Evolutionary conservation across 64 coral and sea anemone genomes (phyloP), one percentile per base, ranked within the genome.

Genomic region (Stylophora pistillata): DNA sequence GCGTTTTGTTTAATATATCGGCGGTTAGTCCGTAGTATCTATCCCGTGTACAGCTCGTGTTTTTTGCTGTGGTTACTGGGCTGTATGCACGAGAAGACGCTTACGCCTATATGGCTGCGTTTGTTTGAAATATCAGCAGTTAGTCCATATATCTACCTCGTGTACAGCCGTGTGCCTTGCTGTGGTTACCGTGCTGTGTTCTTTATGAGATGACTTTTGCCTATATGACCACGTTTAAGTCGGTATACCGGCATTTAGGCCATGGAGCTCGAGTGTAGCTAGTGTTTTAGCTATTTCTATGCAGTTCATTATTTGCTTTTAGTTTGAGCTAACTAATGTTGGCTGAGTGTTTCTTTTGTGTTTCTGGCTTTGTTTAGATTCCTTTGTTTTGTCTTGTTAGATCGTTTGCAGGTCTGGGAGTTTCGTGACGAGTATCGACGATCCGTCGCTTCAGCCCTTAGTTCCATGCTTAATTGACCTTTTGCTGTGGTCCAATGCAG

Each of bases 401-500:
- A 86, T 71, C 41, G 86, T 23, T 91, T 91, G 72, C 81, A 77
- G 72, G n/a, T 41, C 33, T 13, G 73, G 89, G 13, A 61, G 52
- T 16, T 91, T 91, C 57, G 47, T 73, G 30, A n/a, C 15, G 30
- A 87, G 29, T 66, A 16, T 86, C 34, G 72, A 91, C 18, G 89
- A 91, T 30, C 89, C 89, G 0, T 65, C 73, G 12, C 56, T 91
- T 33, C 33, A 91, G 37, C 58, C 25, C 20, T 41, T 92, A 25
- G 76, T 92, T 80, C 85, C 84, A 17, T 74, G 86, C 27, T 55
- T 92, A 72, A 31, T 92, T 53, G 74, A 92, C 16, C 62, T 93
- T 13, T 17, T 82, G 65, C 17, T 88, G 15, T 71, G 71, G 54
- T 93, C 77, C 17, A 93, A 78, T 61, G 76, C 82, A 15, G 58